Evolutionary conservation across 1,140 invertebrate species (phyloP).

Genomic region (Propsilocerus akamusi): DNA sequence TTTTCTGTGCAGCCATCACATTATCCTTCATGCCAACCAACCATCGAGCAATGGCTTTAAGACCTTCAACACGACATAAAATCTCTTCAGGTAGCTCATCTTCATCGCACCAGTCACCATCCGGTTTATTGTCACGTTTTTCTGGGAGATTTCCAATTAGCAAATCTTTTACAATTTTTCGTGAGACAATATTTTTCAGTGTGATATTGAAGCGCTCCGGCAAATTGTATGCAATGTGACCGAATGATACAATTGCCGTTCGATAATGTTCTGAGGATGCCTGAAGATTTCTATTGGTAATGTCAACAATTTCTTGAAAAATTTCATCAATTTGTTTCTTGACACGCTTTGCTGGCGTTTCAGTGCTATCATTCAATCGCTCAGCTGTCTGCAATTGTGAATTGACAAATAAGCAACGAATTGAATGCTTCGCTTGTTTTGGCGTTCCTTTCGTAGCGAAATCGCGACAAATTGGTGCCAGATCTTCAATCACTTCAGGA

Average conservation of each 20-base stretch:
- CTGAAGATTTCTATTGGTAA: conserved; percentile 51
- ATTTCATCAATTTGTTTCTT: conserved; percentile 58
- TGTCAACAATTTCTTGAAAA: conserved; percentile 75
- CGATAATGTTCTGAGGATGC: conserved; percentile 71
- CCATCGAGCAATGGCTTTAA: conserved; percentile 95
- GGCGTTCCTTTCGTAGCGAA: conserved; percentile 74
- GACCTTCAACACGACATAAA: conserved; percentile 79
- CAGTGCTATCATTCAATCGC: conserved; percentile 7
- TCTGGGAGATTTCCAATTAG: conserved; percentile 63
- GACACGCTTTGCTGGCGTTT: conserved; percentile 24
- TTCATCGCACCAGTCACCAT: conserved; percentile 70
- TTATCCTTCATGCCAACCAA: conserved; percentile 78
- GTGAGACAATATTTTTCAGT: conserved; percentile 86
- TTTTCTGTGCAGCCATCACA: conserved; percentile 78
- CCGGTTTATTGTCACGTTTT: conserved; percentile 25
- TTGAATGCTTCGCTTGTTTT: conserved; percentile 91
- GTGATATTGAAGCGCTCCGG: conserved; percentile 73
- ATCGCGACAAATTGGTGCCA: conserved; percentile 71
- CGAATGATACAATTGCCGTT: conserved; percentile 82
- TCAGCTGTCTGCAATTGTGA: neutral
- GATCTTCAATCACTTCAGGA: conserved; percentile 31
- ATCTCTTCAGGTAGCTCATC: conserved; percentile 80
- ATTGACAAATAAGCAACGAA: conserved; percentile 78
- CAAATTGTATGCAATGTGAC: conserved; percentile 83
- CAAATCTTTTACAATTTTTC: conserved; percentile 89